phyloP scores from a whole-genome alignment of 2,113 vertebrate species.

The Epinephelus cyanopodus region DNA sequence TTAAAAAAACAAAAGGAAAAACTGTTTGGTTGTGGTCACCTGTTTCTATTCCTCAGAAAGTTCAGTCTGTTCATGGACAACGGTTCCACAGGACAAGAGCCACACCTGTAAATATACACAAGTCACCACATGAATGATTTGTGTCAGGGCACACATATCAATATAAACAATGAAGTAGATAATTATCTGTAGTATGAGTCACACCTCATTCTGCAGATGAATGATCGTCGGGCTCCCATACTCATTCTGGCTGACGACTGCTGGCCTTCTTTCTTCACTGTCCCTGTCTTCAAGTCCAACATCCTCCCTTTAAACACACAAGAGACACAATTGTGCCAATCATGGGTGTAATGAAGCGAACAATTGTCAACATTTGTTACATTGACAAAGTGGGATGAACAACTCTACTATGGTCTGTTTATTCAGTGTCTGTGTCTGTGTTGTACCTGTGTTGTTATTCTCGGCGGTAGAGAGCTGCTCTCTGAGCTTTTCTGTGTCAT shows the following conservation, averaged over 20 bases:
- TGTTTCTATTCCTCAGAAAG: conserved; percentile 92
- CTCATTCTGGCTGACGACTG: conserved; percentile 96
- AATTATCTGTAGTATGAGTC: neutral
- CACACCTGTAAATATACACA: conserved; percentile 86
- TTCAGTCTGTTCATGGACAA: conserved; percentile 91
- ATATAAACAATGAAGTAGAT: neutral
- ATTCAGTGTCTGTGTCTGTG: no score
- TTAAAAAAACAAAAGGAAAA: neutral
- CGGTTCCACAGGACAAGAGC: conserved; percentile 88
- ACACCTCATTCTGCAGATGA: conserved; percentile 99
- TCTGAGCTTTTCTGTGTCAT: conserved; percentile 94
- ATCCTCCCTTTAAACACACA: conserved; percentile 87
- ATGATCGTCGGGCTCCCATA: conserved; percentile 95
- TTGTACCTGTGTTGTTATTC: conserved; percentile 90
- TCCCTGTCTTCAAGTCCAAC: conserved; percentile 96
- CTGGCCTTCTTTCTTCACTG: conserved; percentile 97
- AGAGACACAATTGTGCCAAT: neutral
- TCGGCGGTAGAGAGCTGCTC: conserved; percentile 97
- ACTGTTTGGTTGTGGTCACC: conserved; percentile 79
- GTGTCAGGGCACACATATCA: neutral
- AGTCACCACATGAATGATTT: neutral
- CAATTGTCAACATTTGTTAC: neutral
- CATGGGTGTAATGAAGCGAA: neutral
- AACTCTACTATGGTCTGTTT: neutral
- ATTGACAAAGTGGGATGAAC: neutral